Evolutionary conservation across 1,140 invertebrate species (phyloP), one percentile per base, ranked within the genome.

Genomic region (Sycophaga agraensis): DNA sequence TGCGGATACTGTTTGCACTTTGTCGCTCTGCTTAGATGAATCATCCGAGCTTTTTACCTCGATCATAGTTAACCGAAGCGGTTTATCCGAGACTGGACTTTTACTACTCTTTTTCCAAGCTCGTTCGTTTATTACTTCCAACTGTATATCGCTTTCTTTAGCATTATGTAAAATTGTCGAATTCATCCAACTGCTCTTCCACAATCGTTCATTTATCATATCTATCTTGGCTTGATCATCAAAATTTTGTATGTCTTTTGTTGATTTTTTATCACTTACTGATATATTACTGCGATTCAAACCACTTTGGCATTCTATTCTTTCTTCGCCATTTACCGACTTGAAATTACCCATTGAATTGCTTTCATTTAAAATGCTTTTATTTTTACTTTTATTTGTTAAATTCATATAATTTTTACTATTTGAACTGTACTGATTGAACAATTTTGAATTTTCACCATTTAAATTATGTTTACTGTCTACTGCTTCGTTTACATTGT

Each of bases 91-190:
- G n/a, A n/a, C n/a, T n/a, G n/a, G n/a, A 8, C 55, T 61, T 9
- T 16, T 65, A n/a, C 21, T 49, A 19, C 16, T 65, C 5, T 58
- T 48, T 48, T 68, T 76, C 79, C 79, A 81, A 21, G 68, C 65
- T 48, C 79, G 71, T 11, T 79, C 70, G 26, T 81, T 81, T 40
- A 81, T 81, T 0, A 77, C 69, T 6, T 79, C 74, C 6, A 79
- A 68, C 7, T 72, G 71, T 0, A 58, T 60, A 8, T 69, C 57
- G n/a, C 45, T 54, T 14, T 58, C 50, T 46, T 42, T 58, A 21
- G 21, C 21, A 45, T 65, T 49, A 51, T 11, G 6, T 31, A 5
- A 50, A 45, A 11, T 31, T 69, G 37, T 21, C 34, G 62, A 61
- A 37, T 70, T 75, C 2, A 64, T 70, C 74, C 77, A 78, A n/a